These are phyloP conservation scores for Etheostoma spectabile DNA, from an alignment of 2,113 vertebrate species.

Conservation along the genomic window DNA sequence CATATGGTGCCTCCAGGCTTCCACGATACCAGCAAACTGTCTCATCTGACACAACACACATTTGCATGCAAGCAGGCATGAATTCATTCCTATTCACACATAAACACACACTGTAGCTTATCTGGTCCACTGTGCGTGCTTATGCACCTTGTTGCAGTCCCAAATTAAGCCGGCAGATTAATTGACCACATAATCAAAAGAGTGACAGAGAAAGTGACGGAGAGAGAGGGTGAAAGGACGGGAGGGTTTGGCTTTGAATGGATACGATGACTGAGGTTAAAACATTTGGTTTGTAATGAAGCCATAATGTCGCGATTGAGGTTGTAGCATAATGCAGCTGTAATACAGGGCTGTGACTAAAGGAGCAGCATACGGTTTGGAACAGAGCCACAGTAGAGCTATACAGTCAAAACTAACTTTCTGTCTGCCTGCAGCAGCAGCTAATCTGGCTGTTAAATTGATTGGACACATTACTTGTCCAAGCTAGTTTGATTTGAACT, in stretches of 20 bases:
- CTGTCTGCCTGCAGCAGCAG: slow-evolving; percentile 9
- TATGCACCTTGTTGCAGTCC: slow-evolving; percentile 29
- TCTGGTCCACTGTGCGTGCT: slow-evolving; percentile 2
- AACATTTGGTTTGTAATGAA: slow-evolving; percentile 45
- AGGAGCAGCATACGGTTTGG: background rate
- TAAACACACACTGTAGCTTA: slow-evolving; percentile 27
- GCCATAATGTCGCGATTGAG: slow-evolving; percentile 45
- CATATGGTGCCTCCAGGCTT: slow-evolving; percentile 72
- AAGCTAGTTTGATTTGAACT: background rate
- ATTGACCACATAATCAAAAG: slow-evolving; percentile 51
- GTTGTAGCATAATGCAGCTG: slow-evolving; percentile 38
- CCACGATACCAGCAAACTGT: slow-evolving; percentile 57
- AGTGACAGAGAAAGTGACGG: slow-evolving; percentile 27
- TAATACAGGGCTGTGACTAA: slow-evolving; percentile 32
- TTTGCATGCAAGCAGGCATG: slow-evolving; percentile 21
- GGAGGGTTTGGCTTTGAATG: slow-evolving; percentile 50
- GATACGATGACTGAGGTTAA: slow-evolving; percentile 20
- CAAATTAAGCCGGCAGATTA: slow-evolving; percentile 55
- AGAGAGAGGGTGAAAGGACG: slow-evolving; percentile 9
- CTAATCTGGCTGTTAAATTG: slow-evolving; percentile 4
- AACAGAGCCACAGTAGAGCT: slow-evolving; percentile 10
- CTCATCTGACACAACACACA: slow-evolving; percentile 48
- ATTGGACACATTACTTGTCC: background rate
- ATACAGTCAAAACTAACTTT: background rate
- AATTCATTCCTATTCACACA: slow-evolving; percentile 28